Conservation (phyloP, 2,888 invertebrate genomes). For the Drymonia ruficornis region DNA sequence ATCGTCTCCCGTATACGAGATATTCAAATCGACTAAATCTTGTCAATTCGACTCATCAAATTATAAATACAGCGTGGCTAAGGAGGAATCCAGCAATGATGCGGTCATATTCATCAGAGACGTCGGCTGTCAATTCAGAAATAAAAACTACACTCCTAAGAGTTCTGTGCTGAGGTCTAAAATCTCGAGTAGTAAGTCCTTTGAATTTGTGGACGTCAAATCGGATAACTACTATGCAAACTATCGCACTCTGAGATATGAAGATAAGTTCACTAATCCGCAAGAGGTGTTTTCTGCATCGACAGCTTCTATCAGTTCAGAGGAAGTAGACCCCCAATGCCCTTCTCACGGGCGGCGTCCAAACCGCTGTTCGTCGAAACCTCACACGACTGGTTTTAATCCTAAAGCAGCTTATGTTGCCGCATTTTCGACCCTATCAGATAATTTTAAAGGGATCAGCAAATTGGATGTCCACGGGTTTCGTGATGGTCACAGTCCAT, state of each 20-base stretch:
- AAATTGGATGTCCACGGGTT: conserved; percentile 23
- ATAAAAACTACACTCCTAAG: conserved; percentile 45
- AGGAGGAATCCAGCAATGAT: conserved; percentile 44
- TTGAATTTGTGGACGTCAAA: conserved; percentile 49
- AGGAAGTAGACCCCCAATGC: conserved; percentile 52
- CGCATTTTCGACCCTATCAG: conserved; percentile 38
- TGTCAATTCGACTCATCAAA: conserved; percentile 61
- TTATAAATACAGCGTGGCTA: conserved; percentile 32
- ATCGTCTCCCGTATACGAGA: conserved; percentile 35
- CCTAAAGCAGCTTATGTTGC: conserved; percentile 49
- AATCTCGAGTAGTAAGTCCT: conserved; percentile 56
- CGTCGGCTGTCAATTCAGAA: conserved; percentile 73
- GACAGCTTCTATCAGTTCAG: conserved; percentile 49
- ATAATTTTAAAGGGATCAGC: conserved; percentile 12
- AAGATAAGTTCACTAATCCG: conserved; percentile 63
- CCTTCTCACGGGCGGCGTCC: conserved; percentile 50
- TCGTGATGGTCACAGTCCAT: conserved; percentile 25
- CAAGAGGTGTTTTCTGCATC: conserved; percentile 43
- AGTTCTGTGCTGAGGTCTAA: conserved; percentile 49
- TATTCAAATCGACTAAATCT: conserved; percentile 59
- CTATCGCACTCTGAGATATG: conserved; percentile 58
- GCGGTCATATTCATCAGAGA: conserved; percentile 71
- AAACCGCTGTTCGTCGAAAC: conserved; percentile 14
- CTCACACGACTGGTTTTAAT: conserved; percentile 42
- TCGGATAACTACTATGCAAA: conserved; percentile 51